Evolutionary conservation across 2,113 vertebrate genomes (phyloP).

Genomic region (Austrofundulus limnaeus): DNA sequence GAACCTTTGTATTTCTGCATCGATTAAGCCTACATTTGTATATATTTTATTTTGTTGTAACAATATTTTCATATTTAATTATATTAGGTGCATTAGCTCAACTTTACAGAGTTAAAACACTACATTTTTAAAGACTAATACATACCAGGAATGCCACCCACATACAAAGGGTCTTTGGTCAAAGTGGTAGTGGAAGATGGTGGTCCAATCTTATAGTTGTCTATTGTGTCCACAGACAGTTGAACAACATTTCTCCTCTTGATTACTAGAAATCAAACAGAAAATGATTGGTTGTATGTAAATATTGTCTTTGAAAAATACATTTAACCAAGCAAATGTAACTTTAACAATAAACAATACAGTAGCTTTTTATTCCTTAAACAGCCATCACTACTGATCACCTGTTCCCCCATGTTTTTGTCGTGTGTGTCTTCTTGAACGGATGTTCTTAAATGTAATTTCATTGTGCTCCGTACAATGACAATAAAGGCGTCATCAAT

Average conservation of each 20-base stretch:
- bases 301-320: neutral
- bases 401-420: no score
- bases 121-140: neutral
- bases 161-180: constrained; percentile 79
- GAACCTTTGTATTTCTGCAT: neutral
- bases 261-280: constrained; percentile 79
- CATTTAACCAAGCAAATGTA: no score
- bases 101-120: constrained; percentile 1
- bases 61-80: constrained; percentile 1
- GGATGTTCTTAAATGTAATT: no score
- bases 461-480: no score
- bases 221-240: constrained; percentile 83
- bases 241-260: constrained; percentile 80
- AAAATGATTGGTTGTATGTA: neutral
- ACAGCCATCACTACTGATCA: neutral
- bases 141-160: constrained; percentile 90
- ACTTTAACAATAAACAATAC: no score
- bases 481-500: no score
- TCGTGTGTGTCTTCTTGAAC: no score
- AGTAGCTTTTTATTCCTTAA: no score
- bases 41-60: neutral
- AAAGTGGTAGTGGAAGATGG: constrained; percentile 38
- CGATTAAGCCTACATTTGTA: neutral
- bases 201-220: constrained; percentile 77
- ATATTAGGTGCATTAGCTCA: neutral